Evolutionary conservation across 2,888 invertebrate species (phyloP), one percentile per base, ranked within the genome.

Genomic region (Mayetiola destructor): DNA sequence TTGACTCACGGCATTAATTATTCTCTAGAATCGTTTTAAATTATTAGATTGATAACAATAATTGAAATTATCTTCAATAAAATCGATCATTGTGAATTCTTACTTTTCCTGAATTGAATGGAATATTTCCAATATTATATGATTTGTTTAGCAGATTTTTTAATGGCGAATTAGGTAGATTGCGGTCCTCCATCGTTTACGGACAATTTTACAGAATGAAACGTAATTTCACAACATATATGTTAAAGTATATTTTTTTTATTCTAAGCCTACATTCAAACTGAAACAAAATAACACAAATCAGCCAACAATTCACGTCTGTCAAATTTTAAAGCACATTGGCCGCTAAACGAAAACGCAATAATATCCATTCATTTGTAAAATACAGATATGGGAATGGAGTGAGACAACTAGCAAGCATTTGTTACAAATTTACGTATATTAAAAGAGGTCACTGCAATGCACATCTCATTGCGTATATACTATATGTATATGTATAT

Each of bases 101-200:
- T 52, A 29, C 29, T 29, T 29, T 52, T 32, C 8, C 8, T 2
- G 16, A 3, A 29, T 30, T 30, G 16, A 30, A 30, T 20, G 32
- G 2, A 18, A 3, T 9, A 32, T 53, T 30, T 2, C 32, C 20
- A 16, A 53, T 32, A 12, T 20, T n/a, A 18, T 18, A 53, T 53
- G 32, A 12, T 14, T 53, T 53, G 4, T 67, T 72, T 18, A 74
- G 61, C 61, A 74, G 67, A 18, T 68, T 66, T 59, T 68, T 68
- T 56, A 74, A 64, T 62, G 73, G 67, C 40, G 68, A 65, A 58
- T 63, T 63, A 12, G 55, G 30, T 27, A 71, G n/a, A n/a, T n/a
- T n/a, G n/a, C n/a, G n/a, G n/a, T n/a, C n/a, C n/a, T n/a, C n/a
- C n/a, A n/a, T n/a, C n/a, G n/a, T n/a, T n/a, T n/a, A n/a, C n/a